A percentile compares a stretch with the other conserved stretches of the same genome.
These are phyloP conservation scores for Rhyacophila evoluta DNA, from an alignment of 2,888 invertebrate genomes.

Conservation along the genomic window DNA sequence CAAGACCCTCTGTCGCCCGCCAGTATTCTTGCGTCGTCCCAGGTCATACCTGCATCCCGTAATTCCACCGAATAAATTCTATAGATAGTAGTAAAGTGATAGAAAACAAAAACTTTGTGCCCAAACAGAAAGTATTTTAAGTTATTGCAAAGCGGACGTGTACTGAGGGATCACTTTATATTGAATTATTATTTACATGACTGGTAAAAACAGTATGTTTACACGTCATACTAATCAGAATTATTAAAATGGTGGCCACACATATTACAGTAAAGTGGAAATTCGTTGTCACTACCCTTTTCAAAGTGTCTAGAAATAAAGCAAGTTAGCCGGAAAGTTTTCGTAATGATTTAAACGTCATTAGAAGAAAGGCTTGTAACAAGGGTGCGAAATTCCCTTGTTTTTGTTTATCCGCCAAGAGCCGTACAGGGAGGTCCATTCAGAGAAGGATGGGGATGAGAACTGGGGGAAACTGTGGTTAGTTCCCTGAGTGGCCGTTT, in stretches of 20 bases:
- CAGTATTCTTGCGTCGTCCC: too few species aligned
- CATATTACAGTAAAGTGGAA: slow-evolving; percentile 27
- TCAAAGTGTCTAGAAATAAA: slow-evolving; percentile 50
- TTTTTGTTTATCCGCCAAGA: slow-evolving; percentile 52
- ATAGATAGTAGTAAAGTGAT: too few species aligned
- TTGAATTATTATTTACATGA: neutral
- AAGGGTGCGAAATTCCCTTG: slow-evolving; percentile 52
- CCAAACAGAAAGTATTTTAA: too few species aligned
- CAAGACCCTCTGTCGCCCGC: too few species aligned
- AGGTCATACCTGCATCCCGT: too few species aligned
- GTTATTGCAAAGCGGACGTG: too few species aligned
- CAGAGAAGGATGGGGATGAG: slow-evolving; percentile 11
- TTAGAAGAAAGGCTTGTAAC: slow-evolving; percentile 54
- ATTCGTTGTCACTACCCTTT: slow-evolving; percentile 52
- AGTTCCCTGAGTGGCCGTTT: slow-evolving; percentile 55
- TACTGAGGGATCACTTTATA: too few species aligned
- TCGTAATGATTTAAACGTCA: slow-evolving; percentile 55
- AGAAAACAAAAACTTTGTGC: too few species aligned
- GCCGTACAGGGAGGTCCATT: neutral
- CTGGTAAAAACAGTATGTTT: neutral
- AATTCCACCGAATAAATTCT: too few species aligned
- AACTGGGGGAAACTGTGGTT: slow-evolving; percentile 46
- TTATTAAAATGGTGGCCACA: neutral
- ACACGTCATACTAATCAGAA: neutral
- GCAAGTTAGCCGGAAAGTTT: slow-evolving; percentile 47